These are phyloP conservation scores for Oegoconia quadripuncta DNA, from an alignment of 2,888 invertebrate species.

Conservation along the genomic window DNA sequence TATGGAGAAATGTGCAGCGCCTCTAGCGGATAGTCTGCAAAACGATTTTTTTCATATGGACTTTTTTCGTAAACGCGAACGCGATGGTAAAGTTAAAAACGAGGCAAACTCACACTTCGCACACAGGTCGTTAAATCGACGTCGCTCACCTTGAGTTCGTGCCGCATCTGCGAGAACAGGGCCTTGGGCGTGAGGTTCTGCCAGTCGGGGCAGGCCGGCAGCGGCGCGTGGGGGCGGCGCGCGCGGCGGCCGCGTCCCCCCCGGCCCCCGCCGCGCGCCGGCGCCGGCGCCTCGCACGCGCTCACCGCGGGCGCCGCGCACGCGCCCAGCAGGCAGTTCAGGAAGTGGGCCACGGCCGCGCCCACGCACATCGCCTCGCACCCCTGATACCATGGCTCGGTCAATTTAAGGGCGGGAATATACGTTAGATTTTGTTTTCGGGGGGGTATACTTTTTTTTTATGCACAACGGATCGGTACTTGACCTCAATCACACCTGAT, in stretches of 20 bases:
- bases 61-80: no score
- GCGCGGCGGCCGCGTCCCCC: slow-evolving; percentile 77
- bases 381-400: slow-evolving; percentile 78
- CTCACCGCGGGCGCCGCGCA: slow-evolving; percentile 80
- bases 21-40: no score
- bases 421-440: no score
- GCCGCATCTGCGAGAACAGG: slow-evolving; percentile 92
- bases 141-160: slow-evolving; percentile 83
- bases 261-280: slow-evolving; percentile 32
- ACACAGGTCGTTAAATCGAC: not conserved
- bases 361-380: slow-evolving; percentile 95
- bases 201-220: slow-evolving; percentile 82
- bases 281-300: slow-evolving; percentile 39
- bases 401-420: no score
- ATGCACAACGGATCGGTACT: no score
- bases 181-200: slow-evolving; percentile 90
- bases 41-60: no score
- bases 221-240: slow-evolving; percentile 31
- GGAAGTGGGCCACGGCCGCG: slow-evolving; percentile 95
- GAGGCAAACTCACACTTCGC: not conserved
- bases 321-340: slow-evolving; percentile 94
- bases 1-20: no score
- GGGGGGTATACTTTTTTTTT: no score
- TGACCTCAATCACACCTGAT: no score
- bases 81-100: no score